A percentile compares a stretch with the other conserved stretches of the same genome.
phyloP scores from a whole-genome alignment of 2,113 vertebrate genomes.

The Baryphthengus martii region DNA sequence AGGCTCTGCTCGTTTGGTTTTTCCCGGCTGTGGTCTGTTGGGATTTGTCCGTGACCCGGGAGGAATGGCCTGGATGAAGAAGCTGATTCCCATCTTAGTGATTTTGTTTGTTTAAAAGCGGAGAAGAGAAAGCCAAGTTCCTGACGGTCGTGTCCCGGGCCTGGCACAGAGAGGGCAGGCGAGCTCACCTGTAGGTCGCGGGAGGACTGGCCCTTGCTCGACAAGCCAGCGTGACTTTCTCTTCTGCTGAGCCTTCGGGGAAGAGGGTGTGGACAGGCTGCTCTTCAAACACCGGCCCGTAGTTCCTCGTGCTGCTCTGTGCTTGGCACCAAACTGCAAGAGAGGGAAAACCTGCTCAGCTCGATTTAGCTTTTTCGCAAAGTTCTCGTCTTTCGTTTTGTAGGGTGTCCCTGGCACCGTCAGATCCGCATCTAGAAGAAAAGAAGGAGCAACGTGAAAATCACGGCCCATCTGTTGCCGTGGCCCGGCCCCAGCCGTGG shows the following conservation, averaged over 20 bases:
- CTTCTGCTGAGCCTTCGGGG: slow-evolving; percentile 89
- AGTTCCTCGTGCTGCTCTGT: slow-evolving; percentile 67
- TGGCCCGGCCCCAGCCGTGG: not conserved
- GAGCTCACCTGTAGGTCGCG: slow-evolving; percentile 85
- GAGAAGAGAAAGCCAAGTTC: not conserved
- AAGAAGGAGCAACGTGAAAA: not conserved
- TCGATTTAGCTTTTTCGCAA: not conserved
- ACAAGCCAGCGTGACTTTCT: slow-evolving; percentile 86
- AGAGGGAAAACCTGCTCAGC: not conserved
- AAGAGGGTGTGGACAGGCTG: slow-evolving; percentile 88
- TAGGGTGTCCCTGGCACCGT: not conserved
- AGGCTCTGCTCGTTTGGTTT: not conserved
- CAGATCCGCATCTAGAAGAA: not conserved
- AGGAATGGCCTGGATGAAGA: not conserved
- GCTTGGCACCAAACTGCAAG: slow-evolving; percentile 61
- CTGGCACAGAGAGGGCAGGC: not conserved
- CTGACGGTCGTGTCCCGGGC: rapidly evolving
- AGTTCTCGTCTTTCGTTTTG: not conserved
- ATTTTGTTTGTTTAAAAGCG: rapidly evolving
- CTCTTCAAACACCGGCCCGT: slow-evolving; percentile 93
- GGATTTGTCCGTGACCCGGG: not conserved
- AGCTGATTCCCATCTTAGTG: not conserved
- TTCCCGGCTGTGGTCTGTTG: not conserved
- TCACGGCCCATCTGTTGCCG: not conserved
- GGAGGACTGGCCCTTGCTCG: slow-evolving; percentile 90